These are phyloP conservation scores for Pyrocoelia pectoralis DNA, from an alignment of 2,888 invertebrate species.

Conservation along the genomic window DNA sequence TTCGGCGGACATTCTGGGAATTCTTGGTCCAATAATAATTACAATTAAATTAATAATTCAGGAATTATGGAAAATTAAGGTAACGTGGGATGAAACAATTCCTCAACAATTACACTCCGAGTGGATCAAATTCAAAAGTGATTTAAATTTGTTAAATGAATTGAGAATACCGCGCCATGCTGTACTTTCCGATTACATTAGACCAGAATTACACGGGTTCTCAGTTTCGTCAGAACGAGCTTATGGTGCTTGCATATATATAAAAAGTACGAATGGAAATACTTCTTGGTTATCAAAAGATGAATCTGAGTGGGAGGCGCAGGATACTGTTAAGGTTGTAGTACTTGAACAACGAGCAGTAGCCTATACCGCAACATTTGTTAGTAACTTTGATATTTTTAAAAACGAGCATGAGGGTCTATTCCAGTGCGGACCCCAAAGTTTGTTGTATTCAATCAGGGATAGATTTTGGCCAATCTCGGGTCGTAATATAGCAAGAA, in stretches of 20 bases:
- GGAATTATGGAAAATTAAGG: not conserved
- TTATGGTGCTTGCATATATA: no score
- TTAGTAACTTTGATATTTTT: conserved; percentile 27
- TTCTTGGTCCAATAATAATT: conserved; percentile 1
- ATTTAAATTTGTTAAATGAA: not conserved
- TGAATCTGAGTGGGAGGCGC: no score
- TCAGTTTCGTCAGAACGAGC: no score
- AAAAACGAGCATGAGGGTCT: not conserved
- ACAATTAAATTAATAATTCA: not conserved
- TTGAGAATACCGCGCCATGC: no score
- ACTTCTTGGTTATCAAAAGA: no score
- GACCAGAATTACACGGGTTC: not conserved
- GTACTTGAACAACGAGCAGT: conserved; percentile 25
- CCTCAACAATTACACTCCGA: not conserved
- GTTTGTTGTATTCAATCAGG: conserved; percentile 36
- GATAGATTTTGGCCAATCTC: conserved; percentile 24
- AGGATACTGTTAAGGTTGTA: no score
- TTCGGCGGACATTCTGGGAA: not conserved
- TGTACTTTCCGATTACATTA: not conserved
- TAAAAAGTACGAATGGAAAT: no score
- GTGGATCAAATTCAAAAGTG: not conserved
- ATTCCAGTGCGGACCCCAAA: conserved; percentile 34
- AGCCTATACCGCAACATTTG: conserved; percentile 23
- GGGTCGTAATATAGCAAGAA: not conserved
- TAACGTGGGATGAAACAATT: not conserved